Percentiles rank a stretch among this genome's conserved stretches.
These are phyloP conservation scores for Pachliopta kotzebuea DNA, from an alignment of 2,888 invertebrate species.

Conservation along the genomic window DNA sequence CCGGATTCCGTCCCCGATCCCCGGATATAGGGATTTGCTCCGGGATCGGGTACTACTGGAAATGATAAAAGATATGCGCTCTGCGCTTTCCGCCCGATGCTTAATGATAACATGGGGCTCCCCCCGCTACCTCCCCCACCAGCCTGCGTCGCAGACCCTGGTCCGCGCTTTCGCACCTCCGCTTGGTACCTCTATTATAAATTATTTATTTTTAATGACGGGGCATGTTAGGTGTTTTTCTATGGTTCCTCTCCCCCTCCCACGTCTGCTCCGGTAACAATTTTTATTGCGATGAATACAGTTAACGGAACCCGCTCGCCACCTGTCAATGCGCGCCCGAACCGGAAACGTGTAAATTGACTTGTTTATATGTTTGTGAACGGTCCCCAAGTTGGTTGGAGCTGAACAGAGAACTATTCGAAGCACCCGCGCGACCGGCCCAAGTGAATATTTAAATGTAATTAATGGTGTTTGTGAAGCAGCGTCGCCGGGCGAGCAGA, in stretches of 20 bases:
- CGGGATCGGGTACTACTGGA: conserved; percentile 69
- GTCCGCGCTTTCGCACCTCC: background rate
- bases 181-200: conserved; percentile 17
- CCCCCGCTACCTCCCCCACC: no score
- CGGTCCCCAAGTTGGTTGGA: background rate
- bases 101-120: conserved; percentile 38
- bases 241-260: background rate
- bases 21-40: conserved; percentile 78
- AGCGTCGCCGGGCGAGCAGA: conserved; percentile 17
- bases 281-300: conserved; percentile 23
- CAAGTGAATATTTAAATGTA: no score
- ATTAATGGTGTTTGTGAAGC: conserved; percentile 4
- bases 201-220: conserved; percentile 28
- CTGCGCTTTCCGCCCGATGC: conserved; percentile 42
- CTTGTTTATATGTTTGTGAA: conserved; percentile 14
- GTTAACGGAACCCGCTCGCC: conserved; percentile 18
- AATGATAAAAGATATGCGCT: conserved; percentile 73
- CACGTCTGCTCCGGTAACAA: conserved; percentile 9
- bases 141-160: background rate
- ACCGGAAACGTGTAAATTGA: conserved; percentile 18
- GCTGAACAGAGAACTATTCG: background rate
- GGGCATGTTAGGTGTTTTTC: conserved; percentile 18
- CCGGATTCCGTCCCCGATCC: conserved; percentile 66
- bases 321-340: conserved; percentile 22
- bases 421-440: background rate